These are phyloP conservation scores for Jordanella pulchra DNA, from an alignment of 2,797 vertebrate genomes.

Conservation along the genomic window DNA sequence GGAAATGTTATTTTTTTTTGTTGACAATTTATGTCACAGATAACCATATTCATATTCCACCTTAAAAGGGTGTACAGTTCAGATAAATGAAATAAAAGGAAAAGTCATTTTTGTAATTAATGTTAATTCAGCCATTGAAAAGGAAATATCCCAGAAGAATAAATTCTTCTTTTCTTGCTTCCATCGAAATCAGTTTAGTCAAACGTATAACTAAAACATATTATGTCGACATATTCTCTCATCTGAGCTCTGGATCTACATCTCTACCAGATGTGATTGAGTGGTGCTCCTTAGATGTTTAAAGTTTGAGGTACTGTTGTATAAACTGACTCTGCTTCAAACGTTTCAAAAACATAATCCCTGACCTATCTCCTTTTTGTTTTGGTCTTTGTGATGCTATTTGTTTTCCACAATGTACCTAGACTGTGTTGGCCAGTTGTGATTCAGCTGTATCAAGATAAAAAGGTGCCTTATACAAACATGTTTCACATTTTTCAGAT, in stretches of 20 bases:
- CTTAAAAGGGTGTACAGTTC: background rate
- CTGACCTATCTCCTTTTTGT: background rate
- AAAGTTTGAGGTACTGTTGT: background rate
- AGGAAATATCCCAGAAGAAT: background rate
- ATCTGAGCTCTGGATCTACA: too few species aligned
- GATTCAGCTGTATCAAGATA: background rate
- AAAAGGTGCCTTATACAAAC: background rate
- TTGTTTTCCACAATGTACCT: too few species aligned
- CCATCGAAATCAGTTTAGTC: background rate
- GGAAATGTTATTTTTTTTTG: background rate
- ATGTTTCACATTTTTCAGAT: background rate
- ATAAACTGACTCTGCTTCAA: background rate
- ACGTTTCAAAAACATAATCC: background rate
- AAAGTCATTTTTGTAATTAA: background rate
- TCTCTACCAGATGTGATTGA: too few species aligned
- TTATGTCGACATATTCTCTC: too few species aligned
- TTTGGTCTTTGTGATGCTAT: too few species aligned
- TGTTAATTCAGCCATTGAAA: background rate
- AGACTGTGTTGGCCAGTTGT: background rate
- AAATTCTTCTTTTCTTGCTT: too few species aligned
- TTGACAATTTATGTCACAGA: background rate
- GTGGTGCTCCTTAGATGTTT: background rate
- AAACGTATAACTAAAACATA: too few species aligned
- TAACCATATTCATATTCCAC: background rate
- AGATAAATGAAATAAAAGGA: background rate